phyloP scores from a whole-genome alignment of 53 echinoderm and acorn worm genomes.

The Mesocentrotus franciscanus region DNA sequence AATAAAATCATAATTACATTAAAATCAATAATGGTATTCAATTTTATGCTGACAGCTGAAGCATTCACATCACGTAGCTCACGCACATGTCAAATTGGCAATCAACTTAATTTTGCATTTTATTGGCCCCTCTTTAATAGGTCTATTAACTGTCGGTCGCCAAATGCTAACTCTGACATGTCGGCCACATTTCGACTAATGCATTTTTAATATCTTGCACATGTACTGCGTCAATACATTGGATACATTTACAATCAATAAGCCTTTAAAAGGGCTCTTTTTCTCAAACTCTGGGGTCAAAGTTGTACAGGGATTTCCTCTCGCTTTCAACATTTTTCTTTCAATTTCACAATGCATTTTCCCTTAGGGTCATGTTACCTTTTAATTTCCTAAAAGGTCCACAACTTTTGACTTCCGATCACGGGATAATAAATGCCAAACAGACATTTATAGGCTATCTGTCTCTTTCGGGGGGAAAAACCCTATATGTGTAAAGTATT shows the following conservation, averaged over 20 bases:
- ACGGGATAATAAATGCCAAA: background rate
- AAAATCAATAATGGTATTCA: too few species aligned
- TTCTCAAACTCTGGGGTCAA: background rate
- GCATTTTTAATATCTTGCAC: background rate
- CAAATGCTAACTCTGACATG: background rate
- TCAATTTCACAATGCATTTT: slow-evolving; percentile 12
- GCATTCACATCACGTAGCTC: too few species aligned
- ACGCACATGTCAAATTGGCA: background rate
- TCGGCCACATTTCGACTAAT: background rate
- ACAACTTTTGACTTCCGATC: background rate
- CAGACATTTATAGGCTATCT: background rate
- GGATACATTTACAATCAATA: background rate
- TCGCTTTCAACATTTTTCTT: background rate
- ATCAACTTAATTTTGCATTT: background rate
- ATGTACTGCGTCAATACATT: background rate
- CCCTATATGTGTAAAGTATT: background rate
- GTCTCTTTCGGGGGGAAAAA: background rate
- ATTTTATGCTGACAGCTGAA: too few species aligned
- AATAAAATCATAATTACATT: too few species aligned
- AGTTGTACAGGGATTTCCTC: background rate
- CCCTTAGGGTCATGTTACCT: background rate
- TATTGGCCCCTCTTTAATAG: background rate
- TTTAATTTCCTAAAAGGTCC: slow-evolving; percentile 15
- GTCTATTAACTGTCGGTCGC: background rate
- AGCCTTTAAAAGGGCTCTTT: background rate